phyloP scores from a whole-genome alignment of 2,113 vertebrate genomes.

The Dicrurus megarhynchus region DNA sequence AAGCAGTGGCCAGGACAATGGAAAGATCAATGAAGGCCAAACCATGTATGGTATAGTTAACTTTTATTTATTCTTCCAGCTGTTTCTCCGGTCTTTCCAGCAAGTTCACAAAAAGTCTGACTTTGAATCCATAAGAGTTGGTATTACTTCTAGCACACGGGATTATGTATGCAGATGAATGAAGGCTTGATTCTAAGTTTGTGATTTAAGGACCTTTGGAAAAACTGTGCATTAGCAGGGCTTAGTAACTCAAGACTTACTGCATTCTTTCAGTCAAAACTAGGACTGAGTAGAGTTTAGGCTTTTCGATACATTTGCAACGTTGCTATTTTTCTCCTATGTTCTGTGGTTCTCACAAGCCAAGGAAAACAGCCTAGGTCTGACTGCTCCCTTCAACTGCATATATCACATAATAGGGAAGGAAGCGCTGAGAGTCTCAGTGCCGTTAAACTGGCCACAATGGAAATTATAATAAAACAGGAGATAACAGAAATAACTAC shows the following conservation, averaged over 20 bases:
- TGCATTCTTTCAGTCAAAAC: background rate
- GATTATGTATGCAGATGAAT: background rate
- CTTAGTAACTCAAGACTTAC: background rate
- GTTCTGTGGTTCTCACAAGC: background rate
- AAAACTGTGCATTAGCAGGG: background rate
- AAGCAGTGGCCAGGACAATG: background rate
- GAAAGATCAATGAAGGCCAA: background rate
- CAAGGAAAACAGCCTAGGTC: background rate
- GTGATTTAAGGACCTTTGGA: background rate
- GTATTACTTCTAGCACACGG: background rate
- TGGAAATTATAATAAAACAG: background rate
- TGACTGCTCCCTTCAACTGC: background rate
- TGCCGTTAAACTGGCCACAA: background rate
- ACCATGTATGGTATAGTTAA: background rate
- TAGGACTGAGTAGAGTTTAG: background rate
- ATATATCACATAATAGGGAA: background rate
- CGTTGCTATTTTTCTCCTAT: background rate
- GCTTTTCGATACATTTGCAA: background rate
- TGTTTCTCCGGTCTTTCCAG: background rate
- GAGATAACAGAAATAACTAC: background rate
- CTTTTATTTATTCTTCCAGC: constrained; percentile 12
- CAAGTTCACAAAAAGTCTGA: background rate
- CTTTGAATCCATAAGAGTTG: background rate
- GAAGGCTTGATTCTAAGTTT: background rate
- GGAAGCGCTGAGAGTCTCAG: background rate